Base-by-base conservation (phyloP, 2,113 vertebrate genomes). In the Scophthalmus maximus region DNA sequence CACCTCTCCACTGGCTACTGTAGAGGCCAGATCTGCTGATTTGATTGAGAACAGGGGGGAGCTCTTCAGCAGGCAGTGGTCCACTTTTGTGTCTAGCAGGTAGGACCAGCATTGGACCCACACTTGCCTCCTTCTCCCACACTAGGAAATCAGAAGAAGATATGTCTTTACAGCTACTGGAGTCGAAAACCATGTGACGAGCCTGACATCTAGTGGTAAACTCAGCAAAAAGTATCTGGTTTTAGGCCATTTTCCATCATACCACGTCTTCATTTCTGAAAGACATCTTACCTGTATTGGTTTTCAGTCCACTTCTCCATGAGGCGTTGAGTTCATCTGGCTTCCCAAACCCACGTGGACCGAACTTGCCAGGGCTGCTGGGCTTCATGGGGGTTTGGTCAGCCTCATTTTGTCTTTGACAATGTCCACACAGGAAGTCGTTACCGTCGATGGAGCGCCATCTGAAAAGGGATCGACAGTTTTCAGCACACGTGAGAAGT, bases 371-470 rank as follows among this genome's bases (percentile, higher is more conserved):
- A 8, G 57, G 32, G 42, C 49, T 47, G 11, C 68, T 42, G 8
- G 74, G 34, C 8, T 82, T 69, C 22, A 20, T 23, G 8, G 0
- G 9, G 0, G 2, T 46, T 22, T 69, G 49, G 1, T 17, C 44
- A 1, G 2, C 40, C 26, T 84, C 72, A 34, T 61, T 78, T 63
- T 52, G 71, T n/a, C 12, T 74, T 56, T 74, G 80, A 81, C 92
- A 93, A 0, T 70, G 57, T 0, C 79, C 69, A 68, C 92, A 93
- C 6, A 91, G 38, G 59, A 82, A 88, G 71, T 93, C 90, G 5
- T 89, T 89, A 1, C 85, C 80, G 5, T 92, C 91, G 60, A 82
- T 88, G 0, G 92, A 92, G 9, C 76, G 27, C 92, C 91, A 93
- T 25, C 92, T 93, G 55, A 55, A 69, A 26, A 23, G 7, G 0